Evolutionary conservation across 1,140 invertebrate species (phyloP), one percentile per base, ranked within the genome.

Genomic region (Branchinecta lynchi): DNA sequence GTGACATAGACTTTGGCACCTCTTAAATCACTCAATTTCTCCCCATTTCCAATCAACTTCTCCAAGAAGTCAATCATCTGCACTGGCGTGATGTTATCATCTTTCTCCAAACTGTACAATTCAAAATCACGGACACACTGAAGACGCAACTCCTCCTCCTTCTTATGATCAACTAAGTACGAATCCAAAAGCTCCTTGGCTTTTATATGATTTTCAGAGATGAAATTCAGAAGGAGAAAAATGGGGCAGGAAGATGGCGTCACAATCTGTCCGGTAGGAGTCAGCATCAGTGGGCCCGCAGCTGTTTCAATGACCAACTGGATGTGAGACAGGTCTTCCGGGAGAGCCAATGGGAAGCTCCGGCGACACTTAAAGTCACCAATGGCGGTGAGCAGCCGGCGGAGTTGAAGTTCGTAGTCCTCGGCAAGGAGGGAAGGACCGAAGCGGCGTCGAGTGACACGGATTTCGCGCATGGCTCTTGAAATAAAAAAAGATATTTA

Each of bases 301-400:
- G 92, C 91, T 20, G 89, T 88, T 83, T 94, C 91, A 20, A 94
- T 88, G n/a, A 93, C 91, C 66, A 95, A 86, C 80, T 93, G 87
- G 77, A 86, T 89, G 74, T 87, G 79, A 0, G 81, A 79, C 2
- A 94, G 79, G 68, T 81, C 81, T 46, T 82, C 77, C 0, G 90
- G 89, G 65, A 67, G 69, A 20, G 66, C 71, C n/a, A 80, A 79
- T 1, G 90, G 89, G 76, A 87, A 90, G 43, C 82, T 84, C 68
- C 81, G 82, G 45, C 83, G 80, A 51, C 87, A 86, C 66, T 85
- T 81, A 76, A 88, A 90, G 80, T 93, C 90, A 32, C 86, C 88
- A 9, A 94, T 80, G 7, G 88, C 86, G 3, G 89, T 93, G 0
- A 86, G 89, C 32, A 96, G 78, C 75, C 89, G 87, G 44, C 85